These are phyloP conservation scores for Egretta garzetta DNA, from an alignment of 2,113 vertebrate genomes.

Conservation along the genomic window DNA sequence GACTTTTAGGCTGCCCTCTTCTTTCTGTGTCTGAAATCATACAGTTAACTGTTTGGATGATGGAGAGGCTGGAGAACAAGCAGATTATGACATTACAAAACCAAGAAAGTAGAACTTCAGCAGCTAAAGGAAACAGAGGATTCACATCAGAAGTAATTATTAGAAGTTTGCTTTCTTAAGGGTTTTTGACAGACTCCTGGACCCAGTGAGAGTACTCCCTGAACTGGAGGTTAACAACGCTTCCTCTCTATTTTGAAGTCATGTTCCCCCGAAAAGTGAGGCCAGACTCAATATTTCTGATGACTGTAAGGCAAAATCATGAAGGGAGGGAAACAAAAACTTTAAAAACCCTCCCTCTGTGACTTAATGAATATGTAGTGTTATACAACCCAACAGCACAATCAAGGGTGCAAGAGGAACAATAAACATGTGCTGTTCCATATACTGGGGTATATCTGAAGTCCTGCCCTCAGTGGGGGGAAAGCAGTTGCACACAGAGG, in stretches of 20 bases:
- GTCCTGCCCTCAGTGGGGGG: background rate
- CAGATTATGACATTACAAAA: background rate
- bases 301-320: background rate
- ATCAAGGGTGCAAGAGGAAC: background rate
- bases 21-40: background rate
- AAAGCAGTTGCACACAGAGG: background rate
- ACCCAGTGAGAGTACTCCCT: fast-evolving
- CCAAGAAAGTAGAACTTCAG: background rate
- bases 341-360: fast-evolving
- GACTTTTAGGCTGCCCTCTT: background rate
- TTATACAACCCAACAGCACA: background rate
- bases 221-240: background rate
- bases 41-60: background rate
- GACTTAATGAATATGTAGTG: background rate
- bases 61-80: background rate
- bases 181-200: background rate
- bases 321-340: background rate
- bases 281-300: background rate
- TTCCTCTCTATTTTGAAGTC: background rate
- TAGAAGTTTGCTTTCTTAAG: background rate
- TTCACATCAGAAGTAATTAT: background rate
- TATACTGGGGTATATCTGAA: background rate
- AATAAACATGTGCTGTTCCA: background rate
- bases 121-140: background rate
- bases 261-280: background rate